Evolutionary conservation across 2,888 invertebrate species (phyloP), one percentile per base, ranked within the genome.

Genomic region (Taphrorychus bicolor): DNA sequence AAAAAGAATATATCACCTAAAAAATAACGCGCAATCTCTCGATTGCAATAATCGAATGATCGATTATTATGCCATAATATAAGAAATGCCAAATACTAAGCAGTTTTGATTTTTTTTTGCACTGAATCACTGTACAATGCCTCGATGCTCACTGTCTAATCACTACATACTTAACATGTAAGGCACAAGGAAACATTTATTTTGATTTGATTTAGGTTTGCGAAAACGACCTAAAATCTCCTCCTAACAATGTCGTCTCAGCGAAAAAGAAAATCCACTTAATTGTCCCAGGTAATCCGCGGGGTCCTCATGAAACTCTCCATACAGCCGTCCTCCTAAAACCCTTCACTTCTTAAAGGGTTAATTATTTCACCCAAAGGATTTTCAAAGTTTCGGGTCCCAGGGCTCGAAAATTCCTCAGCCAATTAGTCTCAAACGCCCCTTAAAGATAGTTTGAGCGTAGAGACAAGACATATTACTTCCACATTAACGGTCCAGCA

Each of bases 351-450:
- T 45, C 45, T 45, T 45, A 45, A 45, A 5, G 45, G 45, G 45
- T 45, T 45, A 45, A 45, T 45, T 45, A 45, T 45, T 45, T 45
- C 45, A 45, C 45, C 45, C 45, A 45, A 45, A 45, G 45, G 45
- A 45, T 45, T 14, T 14, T 17, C 16, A 16, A 45, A 45, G 45
- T 45, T 45, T 45, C 14, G 45, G 45, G 45, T 45, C 45, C 14
- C 9, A 45, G 45, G 45, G 45, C 45, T 45, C 45, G 45, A 16
- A 45, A 45, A 45, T 45, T 45, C 14, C 17, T 45, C 14, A 45
- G 11, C 17, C 45, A 45, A 45, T 45, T 45, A 45, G 45, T 14
- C 17, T 32, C 32, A 7, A 32, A 32, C 32, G 32, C 32, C 32
- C n/a, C 14, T 45, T 45, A 7, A 7, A 45, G 45, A 16, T 45